These are phyloP conservation scores for Ceratotherium simum DNA, from an alignment of 2,113 vertebrate species.

Conservation along the genomic window DNA sequence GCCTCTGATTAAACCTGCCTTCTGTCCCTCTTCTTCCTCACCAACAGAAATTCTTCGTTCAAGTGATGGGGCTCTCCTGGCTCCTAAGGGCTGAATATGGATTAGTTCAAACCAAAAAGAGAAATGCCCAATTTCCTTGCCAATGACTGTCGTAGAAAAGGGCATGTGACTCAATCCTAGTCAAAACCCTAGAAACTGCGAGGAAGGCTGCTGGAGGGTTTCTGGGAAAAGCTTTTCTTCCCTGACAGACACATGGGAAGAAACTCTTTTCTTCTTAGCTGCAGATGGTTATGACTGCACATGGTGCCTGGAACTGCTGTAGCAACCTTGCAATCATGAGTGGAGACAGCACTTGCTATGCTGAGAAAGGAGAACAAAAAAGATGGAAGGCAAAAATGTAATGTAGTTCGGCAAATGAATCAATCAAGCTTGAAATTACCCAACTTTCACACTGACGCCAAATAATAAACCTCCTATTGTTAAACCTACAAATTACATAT, in stretches of 20 bases:
- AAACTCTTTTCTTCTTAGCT: background rate
- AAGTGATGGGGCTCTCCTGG: background rate
- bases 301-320: background rate
- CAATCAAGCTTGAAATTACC: background rate
- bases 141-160: conserved; percentile 48
- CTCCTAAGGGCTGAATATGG: background rate
- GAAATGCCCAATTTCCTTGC: conserved; percentile 9
- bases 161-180: background rate
- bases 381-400: background rate
- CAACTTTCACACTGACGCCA: background rate
- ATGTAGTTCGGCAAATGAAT: background rate
- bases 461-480: background rate
- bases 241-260: background rate
- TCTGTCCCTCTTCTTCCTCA: background rate
- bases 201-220: background rate
- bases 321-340: background rate
- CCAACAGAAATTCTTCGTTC: background rate
- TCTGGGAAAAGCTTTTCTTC: conserved; percentile 55
- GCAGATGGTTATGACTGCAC: background rate
- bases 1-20: conserved; percentile 3
- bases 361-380: conserved; percentile 15
- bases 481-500: conserved; percentile 24
- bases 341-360: background rate
- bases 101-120: conserved; percentile 42
- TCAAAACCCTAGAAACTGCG: conserved; percentile 32